These are phyloP conservation scores for Aporophyla nigra DNA, from an alignment of 2,888 invertebrate genomes.

Conservation along the genomic window DNA sequence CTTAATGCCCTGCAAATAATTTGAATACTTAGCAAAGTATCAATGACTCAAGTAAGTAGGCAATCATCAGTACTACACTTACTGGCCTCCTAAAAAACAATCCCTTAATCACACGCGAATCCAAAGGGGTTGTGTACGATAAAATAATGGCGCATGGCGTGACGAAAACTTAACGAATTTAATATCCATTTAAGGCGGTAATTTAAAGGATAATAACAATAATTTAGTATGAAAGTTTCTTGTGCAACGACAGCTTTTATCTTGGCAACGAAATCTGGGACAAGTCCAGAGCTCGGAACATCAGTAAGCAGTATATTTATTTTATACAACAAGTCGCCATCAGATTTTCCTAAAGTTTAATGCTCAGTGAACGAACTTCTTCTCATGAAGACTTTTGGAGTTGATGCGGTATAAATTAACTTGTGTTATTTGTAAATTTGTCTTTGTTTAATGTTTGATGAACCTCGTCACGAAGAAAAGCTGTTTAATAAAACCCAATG, in stretches of 20 bases:
- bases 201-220: constrained; percentile 52
- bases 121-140: constrained; percentile 27
- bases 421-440: not conserved
- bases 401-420: constrained; percentile 6
- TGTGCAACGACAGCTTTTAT: constrained; percentile 73
- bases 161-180: constrained; percentile 57
- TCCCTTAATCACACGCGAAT: constrained; percentile 31
- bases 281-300: constrained; percentile 74
- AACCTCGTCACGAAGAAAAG: not conserved
- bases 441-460: constrained; percentile 2
- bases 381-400: constrained; percentile 39
- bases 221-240: constrained; percentile 66
- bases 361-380: constrained; percentile 14
- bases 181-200: constrained; percentile 50
- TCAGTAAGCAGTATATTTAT: constrained; percentile 77
- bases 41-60: not conserved
- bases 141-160: constrained; percentile 40
- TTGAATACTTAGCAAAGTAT: not conserved
- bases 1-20: not conserved
- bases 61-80: not conserved
- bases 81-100: constrained; percentile 1
- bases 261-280: constrained; percentile 72
- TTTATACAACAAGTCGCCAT: constrained; percentile 77
- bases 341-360: constrained; percentile 72
- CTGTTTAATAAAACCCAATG: not conserved